phyloP scores from a whole-genome alignment of 2,113 vertebrate species.

The Ramphastos sulfuratus region DNA sequence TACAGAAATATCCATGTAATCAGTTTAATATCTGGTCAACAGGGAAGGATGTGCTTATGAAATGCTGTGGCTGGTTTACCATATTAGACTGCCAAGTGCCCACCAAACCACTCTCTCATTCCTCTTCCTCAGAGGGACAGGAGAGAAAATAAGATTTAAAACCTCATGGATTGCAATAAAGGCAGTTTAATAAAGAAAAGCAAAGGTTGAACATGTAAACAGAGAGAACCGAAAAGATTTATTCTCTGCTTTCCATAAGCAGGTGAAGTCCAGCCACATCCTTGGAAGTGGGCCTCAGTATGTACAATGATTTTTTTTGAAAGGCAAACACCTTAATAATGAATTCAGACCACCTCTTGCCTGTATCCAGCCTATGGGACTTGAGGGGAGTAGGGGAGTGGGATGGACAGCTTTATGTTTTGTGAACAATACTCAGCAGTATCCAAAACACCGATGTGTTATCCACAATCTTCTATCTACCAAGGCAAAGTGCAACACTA shows the following conservation, averaged over 20 bases:
- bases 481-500: too few species aligned
- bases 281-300: not conserved
- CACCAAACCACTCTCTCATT: not conserved
- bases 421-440: not conserved
- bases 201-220: not conserved
- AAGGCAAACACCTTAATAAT: not conserved
- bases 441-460: not conserved
- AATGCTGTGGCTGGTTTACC: not conserved
- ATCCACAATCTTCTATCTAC: not conserved
- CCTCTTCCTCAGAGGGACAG: not conserved
- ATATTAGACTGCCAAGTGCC: not conserved
- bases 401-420: not conserved
- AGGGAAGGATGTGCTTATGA: not conserved
- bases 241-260: not conserved
- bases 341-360: not conserved
- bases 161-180: not conserved
- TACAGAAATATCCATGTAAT: not conserved
- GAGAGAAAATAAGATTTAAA: not conserved
- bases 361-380: not conserved
- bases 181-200: not conserved
- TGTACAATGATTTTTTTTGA: not conserved
- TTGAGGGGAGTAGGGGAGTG: too few species aligned
- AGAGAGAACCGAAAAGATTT: not conserved
- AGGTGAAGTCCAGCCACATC: fast-evolving
- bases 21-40: not conserved